Evolutionary conservation across 2,797 vertebrate genomes (phyloP).

Genomic region (Anabas testudineus): DNA sequence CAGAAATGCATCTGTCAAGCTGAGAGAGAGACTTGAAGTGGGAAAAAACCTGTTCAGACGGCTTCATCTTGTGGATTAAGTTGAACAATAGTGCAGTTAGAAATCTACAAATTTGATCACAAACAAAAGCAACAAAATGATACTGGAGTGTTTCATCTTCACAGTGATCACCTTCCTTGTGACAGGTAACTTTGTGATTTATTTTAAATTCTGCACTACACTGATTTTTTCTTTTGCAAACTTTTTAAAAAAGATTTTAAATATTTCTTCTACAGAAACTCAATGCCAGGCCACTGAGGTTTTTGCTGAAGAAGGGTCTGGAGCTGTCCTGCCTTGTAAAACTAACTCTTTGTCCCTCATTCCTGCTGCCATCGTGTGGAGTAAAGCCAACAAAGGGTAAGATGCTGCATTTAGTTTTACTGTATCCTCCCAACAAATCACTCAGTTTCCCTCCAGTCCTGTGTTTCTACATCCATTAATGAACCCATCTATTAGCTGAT

Average conservation of each 20-base stretch:
- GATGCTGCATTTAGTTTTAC: conserved; percentile 4
- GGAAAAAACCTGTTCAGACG: not conserved
- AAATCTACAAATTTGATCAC: not conserved
- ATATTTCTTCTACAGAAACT: conserved; percentile 50
- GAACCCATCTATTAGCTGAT: no score
- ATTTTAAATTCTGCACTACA: rapidly evolving
- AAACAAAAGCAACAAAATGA: conserved; percentile 20
- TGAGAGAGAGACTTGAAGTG: conserved; percentile 3
- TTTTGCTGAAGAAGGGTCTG: conserved; percentile 61
- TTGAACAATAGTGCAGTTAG: not conserved
- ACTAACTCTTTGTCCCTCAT: rapidly evolving
- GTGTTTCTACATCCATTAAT: no score
- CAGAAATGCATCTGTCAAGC: conserved; percentile 22
- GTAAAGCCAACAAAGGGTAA: conserved; percentile 57
- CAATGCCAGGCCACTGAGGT: conserved; percentile 55
- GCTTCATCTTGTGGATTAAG: not conserved
- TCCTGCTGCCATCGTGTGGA: conserved; percentile 60
- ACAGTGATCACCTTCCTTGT: conserved; percentile 48
- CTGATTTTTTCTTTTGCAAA: not conserved
- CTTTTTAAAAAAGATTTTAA: not conserved
- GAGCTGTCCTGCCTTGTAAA: conserved; percentile 71
- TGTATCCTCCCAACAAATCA: not conserved
- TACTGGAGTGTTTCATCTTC: conserved; percentile 59
- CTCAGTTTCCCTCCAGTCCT: not conserved
- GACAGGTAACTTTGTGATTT: conserved; percentile 65